Evolutionary conservation across 1,140 invertebrate species (phyloP), one percentile per base, ranked within the genome.

Genomic region (Ceratoteleas bidentatus): DNA sequence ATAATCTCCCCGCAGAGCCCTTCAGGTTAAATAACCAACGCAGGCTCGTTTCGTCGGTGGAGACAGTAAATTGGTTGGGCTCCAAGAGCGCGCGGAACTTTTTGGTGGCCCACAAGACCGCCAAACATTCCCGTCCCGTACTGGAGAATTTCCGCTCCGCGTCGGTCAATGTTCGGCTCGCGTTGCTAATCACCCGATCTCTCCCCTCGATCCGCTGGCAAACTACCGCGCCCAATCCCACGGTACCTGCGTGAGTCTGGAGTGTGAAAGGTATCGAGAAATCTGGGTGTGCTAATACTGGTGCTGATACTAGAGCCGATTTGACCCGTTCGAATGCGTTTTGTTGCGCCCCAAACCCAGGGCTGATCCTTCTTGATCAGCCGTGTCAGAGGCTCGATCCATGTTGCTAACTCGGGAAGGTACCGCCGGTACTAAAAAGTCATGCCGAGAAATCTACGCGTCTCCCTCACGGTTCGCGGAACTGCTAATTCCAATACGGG

Each of bases 1-100:
- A 88, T 14, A 93, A 65, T 45, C 92, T 52, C 56, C 87, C 89
- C 4, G 57, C n/a, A 9, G 14, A 38, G n/a, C 24, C 57, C n/a
- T 45, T 61, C 33, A 61, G 10, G 3, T 11, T 7, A 3, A 61
- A 11, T 13, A 61, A 11, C 57, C 40, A 61, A 4, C 57, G 57
- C 11, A 61, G 14, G 33, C 57, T 61, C 2, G 57, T 61, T 15
- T 4, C 52, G 13, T 57, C 54, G 1, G 62, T 53, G 4, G 34
- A 38, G 2, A 65, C 16, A 3, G 49, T 16, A n/a, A 65, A 65
- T 1, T 13, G 15, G n/a, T 3, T 13, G 6, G 47, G 24, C 11
- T 52, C 45, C 8, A 65, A 32, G 33, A 33, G 53, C 1, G 47
- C 16, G 2, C 62, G 24, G 13, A 52, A 65, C 13, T 65, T 65